phyloP scores from a whole-genome alignment of 2,888 invertebrate species.

The Melanostoma scalare region DNA sequence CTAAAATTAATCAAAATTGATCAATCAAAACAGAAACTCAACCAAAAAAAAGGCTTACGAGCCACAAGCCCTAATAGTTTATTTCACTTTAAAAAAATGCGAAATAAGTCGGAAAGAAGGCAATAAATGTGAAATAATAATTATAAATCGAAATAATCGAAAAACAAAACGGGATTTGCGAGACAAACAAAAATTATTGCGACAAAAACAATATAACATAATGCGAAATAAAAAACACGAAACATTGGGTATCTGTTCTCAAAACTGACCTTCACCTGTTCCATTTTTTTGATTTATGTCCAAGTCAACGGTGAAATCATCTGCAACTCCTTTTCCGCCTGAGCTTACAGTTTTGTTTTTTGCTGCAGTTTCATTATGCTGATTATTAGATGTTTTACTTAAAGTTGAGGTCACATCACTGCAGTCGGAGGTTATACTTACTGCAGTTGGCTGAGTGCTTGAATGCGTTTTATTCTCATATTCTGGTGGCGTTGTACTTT shows the following conservation, averaged over 20 bases:
- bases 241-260: background rate
- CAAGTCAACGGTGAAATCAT: constrained; percentile 56
- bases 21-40: too few species aligned
- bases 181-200: too few species aligned
- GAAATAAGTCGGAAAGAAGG: too few species aligned
- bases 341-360: background rate
- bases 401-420: background rate
- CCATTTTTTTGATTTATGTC: constrained; percentile 63
- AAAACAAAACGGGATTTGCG: too few species aligned
- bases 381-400: background rate
- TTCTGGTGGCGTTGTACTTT: background rate
- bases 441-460: background rate
- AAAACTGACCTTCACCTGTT: constrained; percentile 60
- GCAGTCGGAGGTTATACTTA: constrained; percentile 9
- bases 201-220: too few species aligned
- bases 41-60: too few species aligned
- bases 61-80: too few species aligned
- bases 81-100: too few species aligned
- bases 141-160: too few species aligned
- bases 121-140: too few species aligned
- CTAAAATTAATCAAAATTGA: too few species aligned
- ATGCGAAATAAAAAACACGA: too few species aligned
- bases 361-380: background rate
- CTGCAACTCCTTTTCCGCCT: background rate
- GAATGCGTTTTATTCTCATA: constrained; percentile 1